Evolutionary conservation across 92 coral and sea anemone species (phyloP), one percentile per base, ranked within the genome.

Genomic region (Zoanthus sociatus): DNA sequence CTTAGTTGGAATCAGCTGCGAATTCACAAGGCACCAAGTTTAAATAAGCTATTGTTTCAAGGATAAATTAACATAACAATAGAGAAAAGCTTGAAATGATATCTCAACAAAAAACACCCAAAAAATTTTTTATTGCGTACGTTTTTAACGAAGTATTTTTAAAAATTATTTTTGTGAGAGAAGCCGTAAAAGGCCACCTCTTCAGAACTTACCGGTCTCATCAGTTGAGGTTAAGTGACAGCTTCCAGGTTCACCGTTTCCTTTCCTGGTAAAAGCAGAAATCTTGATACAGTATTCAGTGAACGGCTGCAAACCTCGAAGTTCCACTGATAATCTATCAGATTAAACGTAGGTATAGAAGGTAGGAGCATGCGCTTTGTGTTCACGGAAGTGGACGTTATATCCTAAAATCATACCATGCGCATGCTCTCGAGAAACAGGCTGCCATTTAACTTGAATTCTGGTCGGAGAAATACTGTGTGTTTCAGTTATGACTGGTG

Each of bases 341-440:
- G 85, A 44, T 67, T 13, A 63, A 45, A 81, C 75, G 20, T 73
- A 30, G 74, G 75, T 66, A 31, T 81, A 81, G 50, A 42, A 81
- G 66, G 74, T 81, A 31, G 85, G 60, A 67, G 85, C 75, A 47
- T 46, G 74, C 75, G 74, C 60, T 42, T 17, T 63, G 75, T 30
- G 74, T 46, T 81, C 81, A 4, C 78, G 85, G 46, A 82, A 89
- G 2, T 20, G 67, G 32, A 89, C 75, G 58, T 32, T 76, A 54
- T 75, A 77, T 9, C 92, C 92, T 16, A 72, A 84, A n/a, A 89
- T 67, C 12, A 10, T 69, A 42, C 92, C 92, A 68, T 89, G 88
- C 6, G 78, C 78, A 73, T 83, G 53, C 32, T 83, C 85, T 9
- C 16, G 67, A 7, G 83, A 33, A 42, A 89, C 88, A 50, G 88